A percentile compares a stretch with the other conserved stretches of the same genome.
Evolutionary conservation across 37 sponge, comb jelly and placozoan genomes (phyloP).

Genomic region (Ianthella basta): DNA sequence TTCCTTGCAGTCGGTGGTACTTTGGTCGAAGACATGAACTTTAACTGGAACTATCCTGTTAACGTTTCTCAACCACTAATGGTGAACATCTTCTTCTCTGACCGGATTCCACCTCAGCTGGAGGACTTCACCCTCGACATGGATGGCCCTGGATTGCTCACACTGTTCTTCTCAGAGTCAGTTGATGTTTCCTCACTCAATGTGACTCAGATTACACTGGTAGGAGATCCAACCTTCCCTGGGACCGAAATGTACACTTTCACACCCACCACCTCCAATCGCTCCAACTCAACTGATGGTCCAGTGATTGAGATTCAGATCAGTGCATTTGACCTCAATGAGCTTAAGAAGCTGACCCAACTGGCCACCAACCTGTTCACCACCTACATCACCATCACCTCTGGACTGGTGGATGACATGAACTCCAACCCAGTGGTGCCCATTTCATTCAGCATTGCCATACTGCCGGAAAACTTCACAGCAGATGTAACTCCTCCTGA

Average conservation of each 20-base stretch:
- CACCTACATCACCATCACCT: constrained; percentile 74
- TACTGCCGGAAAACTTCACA: constrained; percentile 3
- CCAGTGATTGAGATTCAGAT: constrained; percentile 54
- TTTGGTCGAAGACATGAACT: constrained; percentile 75
- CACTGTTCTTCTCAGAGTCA: constrained; percentile 80
- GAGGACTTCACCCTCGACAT: constrained; percentile 63
- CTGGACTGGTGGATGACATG: constrained; percentile 71
- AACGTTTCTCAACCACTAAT: not conserved
- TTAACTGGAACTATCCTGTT: constrained; percentile 45
- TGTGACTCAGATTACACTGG: constrained; percentile 71
- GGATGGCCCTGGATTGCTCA: constrained; percentile 71
- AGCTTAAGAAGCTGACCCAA: constrained; percentile 54
- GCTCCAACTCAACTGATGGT: constrained; percentile 64
- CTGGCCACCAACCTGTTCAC: constrained; percentile 44
- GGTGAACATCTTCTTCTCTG: constrained; percentile 51
- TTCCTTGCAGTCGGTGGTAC: constrained; percentile 47
- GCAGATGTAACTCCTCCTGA: constrained; percentile 66
- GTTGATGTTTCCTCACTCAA: constrained; percentile 70
- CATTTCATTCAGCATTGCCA: constrained; percentile 27
- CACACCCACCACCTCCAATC: constrained; percentile 49
- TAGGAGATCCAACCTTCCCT: constrained; percentile 14
- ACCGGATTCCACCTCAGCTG: constrained; percentile 43
- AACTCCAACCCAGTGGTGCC: constrained; percentile 62
- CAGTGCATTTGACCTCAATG: constrained; percentile 60
- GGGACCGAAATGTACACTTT: constrained; percentile 10